phyloP scores from a whole-genome alignment of 2,888 invertebrate species.

The Agrotis exclamationis region DNA sequence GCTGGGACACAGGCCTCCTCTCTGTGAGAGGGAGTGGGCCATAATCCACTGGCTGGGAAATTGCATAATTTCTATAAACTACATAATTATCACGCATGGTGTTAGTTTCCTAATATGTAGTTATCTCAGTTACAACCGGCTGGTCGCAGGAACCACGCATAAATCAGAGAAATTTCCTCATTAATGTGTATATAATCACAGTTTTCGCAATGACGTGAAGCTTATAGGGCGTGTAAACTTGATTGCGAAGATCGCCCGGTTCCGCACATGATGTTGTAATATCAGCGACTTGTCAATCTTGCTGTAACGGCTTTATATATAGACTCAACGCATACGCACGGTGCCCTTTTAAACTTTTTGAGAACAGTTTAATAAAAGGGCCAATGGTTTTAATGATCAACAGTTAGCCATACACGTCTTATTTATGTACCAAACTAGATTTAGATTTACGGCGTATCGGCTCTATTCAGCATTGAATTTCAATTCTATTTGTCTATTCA shows the following conservation, averaged over 20 bases:
- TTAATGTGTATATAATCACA: slow-evolving; percentile 59
- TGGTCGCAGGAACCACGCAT: slow-evolving; percentile 12
- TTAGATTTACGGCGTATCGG: slow-evolving; percentile 14
- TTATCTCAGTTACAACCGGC: background rate
- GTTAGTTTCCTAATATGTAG: slow-evolving; percentile 14
- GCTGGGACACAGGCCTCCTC: no score
- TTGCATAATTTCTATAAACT: background rate
- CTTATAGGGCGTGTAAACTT: slow-evolving; percentile 61
- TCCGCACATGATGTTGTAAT: slow-evolving; percentile 57
- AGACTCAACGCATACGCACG: slow-evolving; percentile 1
- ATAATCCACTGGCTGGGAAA: no score
- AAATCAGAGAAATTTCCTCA: slow-evolving; percentile 53
- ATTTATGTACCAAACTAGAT: slow-evolving; percentile 17
- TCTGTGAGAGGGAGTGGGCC: no score
- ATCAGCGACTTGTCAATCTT: slow-evolving; percentile 57
- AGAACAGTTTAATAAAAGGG: background rate
- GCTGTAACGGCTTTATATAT: slow-evolving; percentile 39
- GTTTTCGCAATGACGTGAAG: slow-evolving; percentile 60
- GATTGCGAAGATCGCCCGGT: slow-evolving; percentile 61
- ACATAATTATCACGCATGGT: background rate
- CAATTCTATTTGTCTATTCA: slow-evolving; percentile 12
- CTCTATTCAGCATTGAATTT: background rate
- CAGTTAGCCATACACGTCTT: background rate
- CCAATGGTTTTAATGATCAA: background rate
- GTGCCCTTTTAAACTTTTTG: slow-evolving; percentile 27